Evolutionary conservation across 2,888 invertebrate genomes (phyloP).

Genomic region (Endotricha flammealis): DNA sequence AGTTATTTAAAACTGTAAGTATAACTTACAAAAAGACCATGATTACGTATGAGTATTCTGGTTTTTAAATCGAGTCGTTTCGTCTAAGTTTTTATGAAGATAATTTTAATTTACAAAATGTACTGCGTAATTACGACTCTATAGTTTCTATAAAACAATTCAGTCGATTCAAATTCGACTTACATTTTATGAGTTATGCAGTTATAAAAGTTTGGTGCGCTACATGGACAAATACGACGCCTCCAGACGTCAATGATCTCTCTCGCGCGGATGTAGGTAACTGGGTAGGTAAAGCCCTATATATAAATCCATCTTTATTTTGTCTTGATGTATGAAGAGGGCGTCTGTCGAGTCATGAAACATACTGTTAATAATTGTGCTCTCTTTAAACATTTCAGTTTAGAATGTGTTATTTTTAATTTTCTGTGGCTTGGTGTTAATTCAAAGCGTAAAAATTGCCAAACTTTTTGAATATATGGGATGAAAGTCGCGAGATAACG

Average conservation of each 20-base stretch:
- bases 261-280: constrained; percentile 28
- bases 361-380: no score
- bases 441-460: no score
- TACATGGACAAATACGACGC: not conserved
- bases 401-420: no score
- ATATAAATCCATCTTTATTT: constrained; percentile 1
- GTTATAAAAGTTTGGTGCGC: constrained; percentile 4
- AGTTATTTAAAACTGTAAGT: not conserved
- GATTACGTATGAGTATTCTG: not conserved
- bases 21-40: no score
- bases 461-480: no score
- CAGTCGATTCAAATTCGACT: not conserved
- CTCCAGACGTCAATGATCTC: not conserved
- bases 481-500: no score
- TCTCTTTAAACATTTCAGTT: no score
- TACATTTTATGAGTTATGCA: constrained; percentile 3
- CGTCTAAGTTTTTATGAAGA: not conserved
- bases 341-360: constrained; percentile 3
- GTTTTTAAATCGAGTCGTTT: not conserved
- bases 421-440: no score
- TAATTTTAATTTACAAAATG: not conserved
- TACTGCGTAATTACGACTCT: not conserved
- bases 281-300: constrained; percentile 1
- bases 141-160: not conserved
- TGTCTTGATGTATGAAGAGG: constrained; percentile 1